Conservation (phyloP, 2,113 vertebrate genomes). For the Cephalopholis sonnerati region DNA sequence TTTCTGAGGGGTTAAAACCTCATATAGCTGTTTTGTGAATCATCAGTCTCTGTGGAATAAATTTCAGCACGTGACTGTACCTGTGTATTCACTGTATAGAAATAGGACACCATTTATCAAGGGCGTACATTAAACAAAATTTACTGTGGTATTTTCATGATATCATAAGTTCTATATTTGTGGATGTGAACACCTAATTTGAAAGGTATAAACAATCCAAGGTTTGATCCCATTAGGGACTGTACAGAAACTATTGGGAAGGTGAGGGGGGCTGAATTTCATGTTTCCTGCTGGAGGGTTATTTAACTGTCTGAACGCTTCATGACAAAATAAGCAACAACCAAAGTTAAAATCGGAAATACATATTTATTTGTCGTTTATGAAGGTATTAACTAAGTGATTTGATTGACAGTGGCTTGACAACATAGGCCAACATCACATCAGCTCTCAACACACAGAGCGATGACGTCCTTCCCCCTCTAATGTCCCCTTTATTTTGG, state of each 20-base stretch:
- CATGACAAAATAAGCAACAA: too few relatives aligned
- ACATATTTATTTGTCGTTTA: too few relatives aligned
- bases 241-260: background rate
- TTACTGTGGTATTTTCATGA: constrained; percentile 44
- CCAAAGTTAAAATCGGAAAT: too few relatives aligned
- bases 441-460: too few relatives aligned
- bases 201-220: constrained; percentile 6
- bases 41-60: constrained; percentile 52
- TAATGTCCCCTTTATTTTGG: too few relatives aligned
- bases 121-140: constrained; percentile 10
- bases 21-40: constrained; percentile 56
- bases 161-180: constrained; percentile 49
- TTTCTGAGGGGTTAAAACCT: constrained; percentile 36
- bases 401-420: too few relatives aligned
- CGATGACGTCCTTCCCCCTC: too few relatives aligned
- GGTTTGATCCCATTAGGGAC: constrained; percentile 3
- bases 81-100: constrained; percentile 56
- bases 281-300: background rate
- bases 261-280: background rate
- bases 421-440: too few relatives aligned
- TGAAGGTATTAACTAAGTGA: too few relatives aligned
- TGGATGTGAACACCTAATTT: constrained; percentile 46
- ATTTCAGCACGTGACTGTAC: constrained; percentile 38
- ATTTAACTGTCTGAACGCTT: too few relatives aligned
- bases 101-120: constrained; percentile 22